These are phyloP conservation scores for Labeo rohita DNA, from an alignment of 2,113 vertebrate species.

Conservation along the genomic window DNA sequence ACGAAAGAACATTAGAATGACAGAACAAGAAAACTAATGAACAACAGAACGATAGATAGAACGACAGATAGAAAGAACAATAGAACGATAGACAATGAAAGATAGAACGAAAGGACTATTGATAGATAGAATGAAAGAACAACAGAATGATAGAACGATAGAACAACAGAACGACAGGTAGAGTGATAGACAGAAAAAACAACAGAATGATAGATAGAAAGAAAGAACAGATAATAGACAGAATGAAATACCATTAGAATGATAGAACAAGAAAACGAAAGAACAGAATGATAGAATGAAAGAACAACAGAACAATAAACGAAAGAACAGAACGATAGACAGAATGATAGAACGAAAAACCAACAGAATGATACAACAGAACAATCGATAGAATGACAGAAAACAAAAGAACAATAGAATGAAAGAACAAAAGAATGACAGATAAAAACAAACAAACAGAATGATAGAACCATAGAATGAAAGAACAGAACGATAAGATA, in stretches of 20 bases:
- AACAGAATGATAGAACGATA: background rate
- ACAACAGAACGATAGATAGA: background rate
- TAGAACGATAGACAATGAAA: background rate
- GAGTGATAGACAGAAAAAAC: too few species aligned
- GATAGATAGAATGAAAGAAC: background rate
- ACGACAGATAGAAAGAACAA: too few species aligned
- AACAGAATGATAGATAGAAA: too few species aligned
- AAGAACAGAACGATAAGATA: too few species aligned
- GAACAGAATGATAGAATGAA: too few species aligned
- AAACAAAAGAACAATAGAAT: constrained; percentile 9
- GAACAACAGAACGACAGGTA: background rate
- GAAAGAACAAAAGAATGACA: background rate
- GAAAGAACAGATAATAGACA: too few species aligned
- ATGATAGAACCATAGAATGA: background rate
- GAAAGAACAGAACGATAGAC: background rate
- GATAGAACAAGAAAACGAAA: too few species aligned
- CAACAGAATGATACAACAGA: background rate
- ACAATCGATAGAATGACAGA: constrained; percentile 25
- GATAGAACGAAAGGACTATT: background rate
- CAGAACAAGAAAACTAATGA: too few species aligned
- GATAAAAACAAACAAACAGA: background rate
- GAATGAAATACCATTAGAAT: too few species aligned
- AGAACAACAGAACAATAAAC: background rate
- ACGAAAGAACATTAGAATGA: too few species aligned
- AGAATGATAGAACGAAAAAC: background rate